Evolutionary conservation across 2,888 invertebrate species (phyloP), one percentile per base, ranked within the genome.

Genomic region (Drosophila yooni): DNA sequence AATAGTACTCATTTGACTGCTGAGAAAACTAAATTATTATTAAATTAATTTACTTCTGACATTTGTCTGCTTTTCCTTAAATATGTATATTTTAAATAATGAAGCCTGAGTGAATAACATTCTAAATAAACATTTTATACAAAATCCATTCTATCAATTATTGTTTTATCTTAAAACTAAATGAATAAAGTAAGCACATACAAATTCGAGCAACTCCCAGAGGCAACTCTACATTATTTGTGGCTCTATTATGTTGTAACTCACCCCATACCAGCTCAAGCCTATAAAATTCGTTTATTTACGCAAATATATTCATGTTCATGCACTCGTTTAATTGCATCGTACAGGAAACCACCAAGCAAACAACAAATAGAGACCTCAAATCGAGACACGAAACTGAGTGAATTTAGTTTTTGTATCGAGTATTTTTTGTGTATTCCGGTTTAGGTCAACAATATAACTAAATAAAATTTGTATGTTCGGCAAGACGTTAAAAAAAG

Each of bases 301-400:
- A 62, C 57, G 21, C 25, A 64, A 70, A 61, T 58, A 56, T 59
- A 48, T 83, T 34, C 70, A 63, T 81, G 70, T 56, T 50, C 63
- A 43, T 71, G 61, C 31, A 70, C 61, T 58, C 54, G 68, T 70
- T 69, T 56, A 50, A 46, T 56, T 50, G 50, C 65, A 71, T 43
- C 15, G 43, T 43, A 67, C 63, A 65, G 54, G 67, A 59, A 77
- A 72, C 56, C 5, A 21, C 21, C 0, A 43, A 46, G 21, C 21
- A 46, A 25, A 1, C 46, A 46, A 25, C 15, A 25, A 46, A 46
- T 25, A 8, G 15, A 38, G 8, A 15, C 8, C 7, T 46, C 21
- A 4, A 15, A 13, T 46, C 21, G 13, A 7, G 21, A 21, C 46
- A 21, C 21, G 7, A 46, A 15, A 15, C 8, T 46, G 46, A 46